Percentiles rank a stretch among this genome's conserved stretches.
These are phyloP conservation scores for Helobdella robusta DNA, from an alignment of 2,888 invertebrate species.

Conservation along the genomic window DNA sequence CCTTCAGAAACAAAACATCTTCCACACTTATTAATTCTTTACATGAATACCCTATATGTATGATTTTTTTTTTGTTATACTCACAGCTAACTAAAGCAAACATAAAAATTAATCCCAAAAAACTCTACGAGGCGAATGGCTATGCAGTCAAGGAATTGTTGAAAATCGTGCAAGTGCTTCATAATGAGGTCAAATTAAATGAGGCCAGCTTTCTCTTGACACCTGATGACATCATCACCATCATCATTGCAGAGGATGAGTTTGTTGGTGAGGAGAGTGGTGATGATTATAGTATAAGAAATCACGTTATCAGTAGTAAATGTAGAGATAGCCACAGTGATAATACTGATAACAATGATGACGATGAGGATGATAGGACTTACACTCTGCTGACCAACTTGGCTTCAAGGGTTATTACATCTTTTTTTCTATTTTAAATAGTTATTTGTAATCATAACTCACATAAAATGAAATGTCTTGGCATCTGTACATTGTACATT, in stretches of 20 bases:
- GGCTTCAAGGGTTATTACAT: background rate
- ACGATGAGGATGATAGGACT: background rate
- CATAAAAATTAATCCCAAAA: constrained; percentile 84
- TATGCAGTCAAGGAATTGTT: constrained; percentile 87
- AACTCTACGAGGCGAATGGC: constrained; percentile 87
- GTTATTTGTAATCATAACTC: too few species aligned
- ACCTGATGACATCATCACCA: too few species aligned
- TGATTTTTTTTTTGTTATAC: background rate
- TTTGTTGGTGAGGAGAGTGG: constrained; percentile 39
- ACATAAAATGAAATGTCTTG: too few species aligned
- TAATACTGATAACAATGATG: background rate
- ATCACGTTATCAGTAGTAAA: too few species aligned
- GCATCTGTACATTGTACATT: too few species aligned
- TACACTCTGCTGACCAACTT: background rate
- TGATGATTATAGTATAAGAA: constrained; percentile 37
- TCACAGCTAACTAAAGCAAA: constrained; percentile 67
- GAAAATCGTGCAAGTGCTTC: constrained; percentile 75
- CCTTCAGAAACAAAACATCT: background rate
- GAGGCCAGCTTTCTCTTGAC: too few species aligned
- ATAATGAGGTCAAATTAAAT: constrained; percentile 67
- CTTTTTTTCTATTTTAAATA: background rate
- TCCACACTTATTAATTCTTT: background rate
- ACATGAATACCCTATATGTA: too few species aligned
- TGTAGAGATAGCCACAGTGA: background rate
- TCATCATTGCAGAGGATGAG: constrained; percentile 29